Evolutionary conservation across 2,797 vertebrate genomes (phyloP).

Genomic region (Cuniculus paca): DNA sequence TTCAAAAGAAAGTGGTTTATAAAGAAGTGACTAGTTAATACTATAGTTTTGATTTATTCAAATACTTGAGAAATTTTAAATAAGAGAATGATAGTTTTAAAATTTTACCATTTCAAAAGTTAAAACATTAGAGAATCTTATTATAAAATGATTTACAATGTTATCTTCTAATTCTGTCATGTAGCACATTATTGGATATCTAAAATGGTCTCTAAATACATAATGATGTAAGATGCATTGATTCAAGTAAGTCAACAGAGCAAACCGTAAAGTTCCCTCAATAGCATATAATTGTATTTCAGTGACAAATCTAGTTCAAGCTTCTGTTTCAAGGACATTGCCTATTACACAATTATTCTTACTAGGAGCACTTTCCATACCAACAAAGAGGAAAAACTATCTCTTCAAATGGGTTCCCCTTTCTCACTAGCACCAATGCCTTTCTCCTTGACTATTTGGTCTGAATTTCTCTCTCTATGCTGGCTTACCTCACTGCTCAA

Average conservation of each 20-base stretch:
- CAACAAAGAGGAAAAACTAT: background rate
- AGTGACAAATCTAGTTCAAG: background rate
- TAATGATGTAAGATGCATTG: background rate
- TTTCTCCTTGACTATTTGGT: background rate
- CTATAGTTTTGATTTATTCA: background rate
- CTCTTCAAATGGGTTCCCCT: background rate
- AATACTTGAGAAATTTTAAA: background rate
- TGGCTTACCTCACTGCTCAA: background rate
- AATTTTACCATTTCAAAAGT: constrained; percentile 42
- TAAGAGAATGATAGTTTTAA: constrained; percentile 30
- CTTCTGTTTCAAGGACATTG: constrained; percentile 49
- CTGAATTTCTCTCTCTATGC: constrained; percentile 16
- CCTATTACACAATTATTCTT: background rate
- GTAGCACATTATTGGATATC: background rate
- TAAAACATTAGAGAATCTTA: background rate
- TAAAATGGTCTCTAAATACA: constrained; percentile 41
- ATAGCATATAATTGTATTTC: background rate
- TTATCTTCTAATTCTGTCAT: constrained; percentile 26
- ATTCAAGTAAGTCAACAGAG: background rate
- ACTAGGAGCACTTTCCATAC: background rate
- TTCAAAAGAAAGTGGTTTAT: background rate
- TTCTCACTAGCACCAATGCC: background rate
- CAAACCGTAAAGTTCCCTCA: background rate
- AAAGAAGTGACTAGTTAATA: constrained; percentile 30
- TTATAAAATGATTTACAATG: constrained; percentile 9